phyloP scores from a whole-genome alignment of 2,888 invertebrate genomes.

The Vannuccia rotundouncinata region DNA sequence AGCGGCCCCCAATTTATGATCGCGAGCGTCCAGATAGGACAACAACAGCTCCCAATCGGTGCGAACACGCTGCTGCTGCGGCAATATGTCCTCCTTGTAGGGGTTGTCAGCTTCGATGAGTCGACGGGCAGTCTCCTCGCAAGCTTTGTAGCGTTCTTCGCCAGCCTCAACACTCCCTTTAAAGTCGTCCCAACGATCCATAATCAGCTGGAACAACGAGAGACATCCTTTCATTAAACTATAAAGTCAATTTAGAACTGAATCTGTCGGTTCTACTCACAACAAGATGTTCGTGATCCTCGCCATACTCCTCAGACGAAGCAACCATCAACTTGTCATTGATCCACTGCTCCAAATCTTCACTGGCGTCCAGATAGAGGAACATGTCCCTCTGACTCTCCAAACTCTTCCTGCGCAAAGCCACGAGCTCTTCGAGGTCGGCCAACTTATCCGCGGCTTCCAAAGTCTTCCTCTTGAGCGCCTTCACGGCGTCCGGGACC shows the following conservation, averaged over 20 bases:
- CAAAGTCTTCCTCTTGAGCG: slow-evolving; percentile 60
- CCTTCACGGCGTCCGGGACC: slow-evolving; percentile 63
- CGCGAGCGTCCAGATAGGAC: background rate
- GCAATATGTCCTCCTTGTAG: slow-evolving; percentile 2
- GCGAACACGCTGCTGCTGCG: slow-evolving; percentile 10
- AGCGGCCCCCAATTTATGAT: slow-evolving; percentile 32
- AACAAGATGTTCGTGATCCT: slow-evolving; percentile 81
- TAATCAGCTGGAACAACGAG: background rate
- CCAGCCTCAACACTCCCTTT: slow-evolving; percentile 82
- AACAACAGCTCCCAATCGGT: slow-evolving; percentile 31
- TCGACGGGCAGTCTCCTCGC: slow-evolving; percentile 65
- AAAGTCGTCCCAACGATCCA: slow-evolving; percentile 65
- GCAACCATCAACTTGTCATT: slow-evolving; percentile 80
- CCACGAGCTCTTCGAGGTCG: slow-evolving; percentile 58
- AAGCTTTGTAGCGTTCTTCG: slow-evolving; percentile 79
- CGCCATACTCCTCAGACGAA: slow-evolving; percentile 83
- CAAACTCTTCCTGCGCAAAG: background rate
- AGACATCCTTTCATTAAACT: background rate
- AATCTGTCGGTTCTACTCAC: slow-evolving; percentile 54
- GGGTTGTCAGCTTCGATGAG: slow-evolving; percentile 23
- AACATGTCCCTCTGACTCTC: slow-evolving; percentile 28
- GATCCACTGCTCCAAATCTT: slow-evolving; percentile 84
- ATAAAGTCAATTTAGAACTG: too few relatives aligned
- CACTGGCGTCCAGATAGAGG: slow-evolving; percentile 62
- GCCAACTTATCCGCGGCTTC: slow-evolving; percentile 27